Conservation (phyloP, 2,888 invertebrate species). For the Rhagophthalmus giganteus region DNA sequence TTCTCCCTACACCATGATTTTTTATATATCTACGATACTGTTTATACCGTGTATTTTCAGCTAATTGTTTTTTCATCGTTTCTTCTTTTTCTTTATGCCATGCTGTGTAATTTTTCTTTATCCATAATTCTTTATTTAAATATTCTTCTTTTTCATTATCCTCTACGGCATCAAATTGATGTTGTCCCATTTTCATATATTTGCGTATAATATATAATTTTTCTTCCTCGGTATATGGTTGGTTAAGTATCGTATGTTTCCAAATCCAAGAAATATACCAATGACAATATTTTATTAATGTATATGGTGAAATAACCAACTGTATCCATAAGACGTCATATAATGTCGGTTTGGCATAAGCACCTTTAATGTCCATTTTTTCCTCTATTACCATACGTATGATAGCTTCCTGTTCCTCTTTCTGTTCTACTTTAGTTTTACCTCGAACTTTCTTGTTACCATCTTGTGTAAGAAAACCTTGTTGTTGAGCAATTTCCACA, state of each 20-base stretch:
- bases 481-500: slow-evolving; percentile 66
- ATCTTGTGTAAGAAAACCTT: slow-evolving; percentile 58
- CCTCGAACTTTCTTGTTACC: slow-evolving; percentile 58
- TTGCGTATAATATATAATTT: slow-evolving; percentile 83
- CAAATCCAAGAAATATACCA: slow-evolving; percentile 84
- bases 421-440: slow-evolving; percentile 64
- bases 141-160: slow-evolving; percentile 75
- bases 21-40: slow-evolving; percentile 88
- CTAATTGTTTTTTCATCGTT: slow-evolving; percentile 79
- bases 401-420: slow-evolving; percentile 78
- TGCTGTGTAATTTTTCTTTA: slow-evolving; percentile 71
- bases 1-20: slow-evolving; percentile 84
- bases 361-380: slow-evolving; percentile 92
- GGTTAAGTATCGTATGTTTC: slow-evolving; percentile 73
- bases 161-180: slow-evolving; percentile 73
- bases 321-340: slow-evolving; percentile 83
- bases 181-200: slow-evolving; percentile 70
- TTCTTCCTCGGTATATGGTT: slow-evolving; percentile 80
- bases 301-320: slow-evolving; percentile 77
- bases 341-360: slow-evolving; percentile 83
- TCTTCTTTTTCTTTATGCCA: slow-evolving; percentile 87
- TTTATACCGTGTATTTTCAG: slow-evolving; percentile 85
- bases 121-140: slow-evolving; percentile 78
- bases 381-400: slow-evolving; percentile 83
- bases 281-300: slow-evolving; percentile 66